Evolutionary conservation across 2,113 vertebrate genomes (phyloP).

Genomic region (Falco punctatus): DNA sequence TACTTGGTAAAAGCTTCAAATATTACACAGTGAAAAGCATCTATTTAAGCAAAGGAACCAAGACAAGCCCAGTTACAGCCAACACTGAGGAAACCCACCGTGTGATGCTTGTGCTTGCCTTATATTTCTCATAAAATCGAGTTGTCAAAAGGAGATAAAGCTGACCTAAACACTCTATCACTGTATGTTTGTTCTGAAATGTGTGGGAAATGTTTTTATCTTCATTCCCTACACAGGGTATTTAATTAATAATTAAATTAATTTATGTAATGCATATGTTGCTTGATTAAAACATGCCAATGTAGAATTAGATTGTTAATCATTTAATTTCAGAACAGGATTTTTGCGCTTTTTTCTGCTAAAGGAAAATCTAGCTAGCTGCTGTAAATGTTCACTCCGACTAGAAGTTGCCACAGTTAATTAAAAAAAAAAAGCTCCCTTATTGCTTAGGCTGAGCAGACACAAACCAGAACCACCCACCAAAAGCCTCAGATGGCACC

Average conservation of each 20-base stretch:
- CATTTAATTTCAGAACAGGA: not conserved
- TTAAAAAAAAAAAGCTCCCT: not conserved
- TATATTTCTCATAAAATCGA: not conserved
- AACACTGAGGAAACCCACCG: not conserved
- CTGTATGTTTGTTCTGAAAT: not conserved
- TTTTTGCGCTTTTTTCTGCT: not conserved
- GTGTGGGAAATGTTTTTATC: not conserved
- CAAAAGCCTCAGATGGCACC: not conserved
- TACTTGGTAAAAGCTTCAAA: not conserved
- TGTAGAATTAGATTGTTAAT: not conserved
- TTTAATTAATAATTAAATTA: not conserved
- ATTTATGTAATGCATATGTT: not conserved
- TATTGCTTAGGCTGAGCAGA: not conserved
- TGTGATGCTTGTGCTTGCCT: not conserved
- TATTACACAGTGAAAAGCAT: not conserved
- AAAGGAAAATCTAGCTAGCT: not conserved
- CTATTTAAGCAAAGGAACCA: not conserved
- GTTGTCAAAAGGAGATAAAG: not conserved
- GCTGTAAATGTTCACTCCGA: not conserved
- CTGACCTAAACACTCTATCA: not conserved
- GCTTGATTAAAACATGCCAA: not conserved
- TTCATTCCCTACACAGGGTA: not conserved
- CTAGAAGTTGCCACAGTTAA: rapidly evolving
- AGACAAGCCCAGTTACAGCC: not conserved
- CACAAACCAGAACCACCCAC: not conserved